Base-by-base conservation (phyloP, 2,888 invertebrate genomes). In the Abrostola tripartita region DNA sequence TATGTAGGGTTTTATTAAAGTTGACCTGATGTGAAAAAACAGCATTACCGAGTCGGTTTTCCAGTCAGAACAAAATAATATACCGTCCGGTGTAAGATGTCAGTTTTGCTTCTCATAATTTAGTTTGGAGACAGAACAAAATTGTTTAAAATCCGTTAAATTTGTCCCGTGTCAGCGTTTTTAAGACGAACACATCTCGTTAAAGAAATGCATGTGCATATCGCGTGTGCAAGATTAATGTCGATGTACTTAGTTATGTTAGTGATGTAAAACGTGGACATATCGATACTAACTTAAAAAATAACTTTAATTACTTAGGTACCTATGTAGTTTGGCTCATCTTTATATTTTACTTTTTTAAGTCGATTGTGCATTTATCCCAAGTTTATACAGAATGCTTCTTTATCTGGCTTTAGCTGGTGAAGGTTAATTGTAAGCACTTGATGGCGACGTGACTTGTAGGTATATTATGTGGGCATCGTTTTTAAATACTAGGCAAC, bases 221-320 rank as follows among this genome's bases (percentile, higher is more conserved):
- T 70, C 68, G 63, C 66, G 65, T 65, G 59, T 55, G 56, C 71
- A 62, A 68, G 78, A 75, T 72, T 75, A 65, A 78, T 75, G 65
- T 66, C 68, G 77, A 64, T 56, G 65, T 61, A n/a, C n/a, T n/a
- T n/a, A 56, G 38, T 8, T 60, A 56, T 37, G 37, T n/a, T 61
- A 71, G 74, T 50, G 68, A 66, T 56, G 76, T 54, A 41, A 10
- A 12, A 0, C 5, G 36, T 4, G 49, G n/a, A 0, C 8, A 58
- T 61, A 38, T 64, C 64, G 61, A 60, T 65, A 56, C 9, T 14
- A 0, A 7, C 36, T 7, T 24, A 10, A 11, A n/a, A 6, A 0
- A n/a, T 5, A 41, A 41, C 11, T n/a, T 41, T 6, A 41, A 0
- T 41, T 41, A 10, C 40, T 40, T 5, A 40, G 40, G n/a, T n/a